Evolutionary conservation across 2,888 invertebrate genomes (phyloP), one percentile per base, ranked within the genome.

Genomic region (Dione vanillae): DNA sequence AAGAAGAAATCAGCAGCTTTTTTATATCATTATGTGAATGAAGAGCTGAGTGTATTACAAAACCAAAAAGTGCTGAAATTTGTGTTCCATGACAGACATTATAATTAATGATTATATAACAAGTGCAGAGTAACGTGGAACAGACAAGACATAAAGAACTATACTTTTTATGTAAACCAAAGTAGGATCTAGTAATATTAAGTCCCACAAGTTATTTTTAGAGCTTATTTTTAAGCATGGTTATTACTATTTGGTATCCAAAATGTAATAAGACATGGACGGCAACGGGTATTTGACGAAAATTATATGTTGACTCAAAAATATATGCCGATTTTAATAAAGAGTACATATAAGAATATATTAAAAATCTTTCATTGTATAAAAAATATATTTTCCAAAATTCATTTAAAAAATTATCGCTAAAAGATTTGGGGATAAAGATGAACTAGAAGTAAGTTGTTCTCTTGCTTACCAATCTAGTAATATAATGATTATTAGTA

Each of bases 81-180:
- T 16, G 62, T 68, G 45, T 37, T 62, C 43, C 41, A 54, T 45
- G 54, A 61, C 52, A 52, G 11, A 62, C 52, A 62, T 52, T 62
- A 9, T 43, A 35, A 27, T 40, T 61, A 67, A 49, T n/a, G n/a
- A n/a, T 70, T 37, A 65, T 51, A 40, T 51, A 37, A 65, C 59
- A 27, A 70, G 65, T 68, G 52, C 58, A 52, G 62, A 67, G 16
- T 59, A 56, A 47, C 51, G 20, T 59, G 59, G 49, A 69, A 65
- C 70, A 71, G 65, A 79, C 86, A 87, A 89, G 86, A 84, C 87
- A 85, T 81, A 80, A 86, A 89, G 84, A 84, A 82, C 78, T 70
- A 70, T 62, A 66, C 56, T 41, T 65, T 54, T 59, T 64, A 79
- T 76, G 80, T 78, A 78, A 83, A 85, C 84, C 85, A 87, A 87